These are phyloP conservation scores for Scolopax rusticola DNA, from an alignment of 2,797 vertebrate species.

Conservation along the genomic window DNA sequence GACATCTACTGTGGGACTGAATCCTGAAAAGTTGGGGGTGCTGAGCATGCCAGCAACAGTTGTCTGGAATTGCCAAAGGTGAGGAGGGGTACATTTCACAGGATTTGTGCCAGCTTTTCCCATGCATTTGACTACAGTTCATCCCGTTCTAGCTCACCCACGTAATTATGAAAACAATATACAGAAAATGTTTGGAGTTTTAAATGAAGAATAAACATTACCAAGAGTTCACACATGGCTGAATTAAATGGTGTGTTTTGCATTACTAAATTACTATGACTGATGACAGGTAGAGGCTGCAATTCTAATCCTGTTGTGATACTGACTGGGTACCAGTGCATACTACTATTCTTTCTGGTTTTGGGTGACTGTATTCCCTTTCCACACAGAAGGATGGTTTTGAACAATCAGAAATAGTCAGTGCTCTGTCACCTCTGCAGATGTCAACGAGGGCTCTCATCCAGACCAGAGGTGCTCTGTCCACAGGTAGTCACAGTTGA, in stretches of 20 bases:
- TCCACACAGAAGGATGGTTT: not conserved
- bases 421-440: not conserved
- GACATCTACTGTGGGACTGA: not conserved
- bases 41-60: not conserved
- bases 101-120: not conserved
- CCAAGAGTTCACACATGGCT: not conserved
- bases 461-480: not conserved
- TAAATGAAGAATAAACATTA: not conserved
- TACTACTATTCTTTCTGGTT: not conserved
- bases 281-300: not conserved
- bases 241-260: not conserved
- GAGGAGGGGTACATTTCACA: not conserved
- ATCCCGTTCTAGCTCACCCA: not conserved
- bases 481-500: not conserved
- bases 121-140: not conserved
- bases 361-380: not conserved
- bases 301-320: not conserved
- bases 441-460: not conserved
- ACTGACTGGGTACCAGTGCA: not conserved
- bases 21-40: not conserved
- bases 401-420: not conserved
- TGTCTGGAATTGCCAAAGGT: not conserved
- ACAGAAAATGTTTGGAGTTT: not conserved
- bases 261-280: not conserved
- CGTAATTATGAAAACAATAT: not conserved